Evolutionary conservation across 2,888 invertebrate genomes (phyloP).

Genomic region (Diarsia rubi): DNA sequence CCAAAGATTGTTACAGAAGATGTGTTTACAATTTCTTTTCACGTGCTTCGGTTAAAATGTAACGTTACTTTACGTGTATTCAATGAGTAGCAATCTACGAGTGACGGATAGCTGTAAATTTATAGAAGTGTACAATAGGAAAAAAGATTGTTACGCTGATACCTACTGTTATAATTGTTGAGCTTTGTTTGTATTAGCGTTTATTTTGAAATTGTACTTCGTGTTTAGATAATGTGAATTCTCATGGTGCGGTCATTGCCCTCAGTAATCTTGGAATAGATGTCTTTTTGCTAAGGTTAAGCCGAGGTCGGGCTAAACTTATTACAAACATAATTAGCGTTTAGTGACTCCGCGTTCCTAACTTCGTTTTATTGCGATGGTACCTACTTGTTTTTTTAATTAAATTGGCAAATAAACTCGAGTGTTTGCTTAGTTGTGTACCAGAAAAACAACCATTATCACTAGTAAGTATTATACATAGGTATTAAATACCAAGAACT

Average conservation of each 20-base stretch:
- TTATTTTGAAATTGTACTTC: slow-evolving; percentile 42
- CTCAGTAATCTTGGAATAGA: slow-evolving; percentile 47
- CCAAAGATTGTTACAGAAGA: slow-evolving; percentile 52
- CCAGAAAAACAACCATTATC: not conserved
- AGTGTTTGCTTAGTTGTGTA: not conserved
- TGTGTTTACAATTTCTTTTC: slow-evolving; percentile 74
- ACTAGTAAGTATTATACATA: not conserved
- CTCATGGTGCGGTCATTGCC: slow-evolving; percentile 64
- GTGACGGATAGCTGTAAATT: slow-evolving; percentile 70
- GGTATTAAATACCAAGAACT: not conserved
- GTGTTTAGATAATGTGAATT: slow-evolving; percentile 49
- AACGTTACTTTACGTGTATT: slow-evolving; percentile 70
- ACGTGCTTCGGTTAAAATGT: slow-evolving; percentile 70
- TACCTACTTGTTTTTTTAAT: slow-evolving; percentile 11
- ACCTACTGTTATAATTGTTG: slow-evolving; percentile 53
- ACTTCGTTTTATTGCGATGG: slow-evolving; percentile 25
- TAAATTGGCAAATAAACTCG: slow-evolving; percentile 8
- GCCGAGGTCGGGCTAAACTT: slow-evolving; percentile 39
- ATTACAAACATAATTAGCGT: slow-evolving; percentile 60
- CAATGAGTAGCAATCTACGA: slow-evolving; percentile 51
- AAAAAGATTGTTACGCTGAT: slow-evolving; percentile 54
- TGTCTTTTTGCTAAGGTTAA: slow-evolving; percentile 48
- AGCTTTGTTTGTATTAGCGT: slow-evolving; percentile 30
- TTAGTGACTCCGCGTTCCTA: slow-evolving; percentile 50
- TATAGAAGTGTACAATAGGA: slow-evolving; percentile 59